Conservation (phyloP, 1,140 invertebrate species). For the Papilio dardanus region DNA sequence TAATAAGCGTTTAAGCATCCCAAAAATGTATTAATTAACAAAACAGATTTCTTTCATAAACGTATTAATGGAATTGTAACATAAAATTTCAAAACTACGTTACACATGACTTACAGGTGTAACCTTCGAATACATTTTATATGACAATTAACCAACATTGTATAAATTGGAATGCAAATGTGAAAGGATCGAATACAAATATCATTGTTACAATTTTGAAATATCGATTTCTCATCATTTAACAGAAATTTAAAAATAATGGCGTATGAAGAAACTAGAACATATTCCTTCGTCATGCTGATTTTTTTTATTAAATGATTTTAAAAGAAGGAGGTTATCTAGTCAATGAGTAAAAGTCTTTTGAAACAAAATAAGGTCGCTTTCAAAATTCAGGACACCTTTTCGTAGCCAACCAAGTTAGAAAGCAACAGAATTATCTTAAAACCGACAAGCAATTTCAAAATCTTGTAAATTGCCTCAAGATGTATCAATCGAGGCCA, state of each 20-base stretch:
- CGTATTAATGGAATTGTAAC: neutral
- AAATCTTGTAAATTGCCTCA: neutral
- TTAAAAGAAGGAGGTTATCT: too few species aligned
- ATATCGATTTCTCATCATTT: neutral
- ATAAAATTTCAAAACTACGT: neutral
- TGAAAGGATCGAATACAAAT: neutral
- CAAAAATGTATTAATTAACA: neutral
- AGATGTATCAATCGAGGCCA: slow-evolving; percentile 11
- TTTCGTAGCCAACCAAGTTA: neutral
- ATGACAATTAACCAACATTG: neutral
- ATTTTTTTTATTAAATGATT: too few species aligned
- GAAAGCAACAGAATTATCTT: neutral
- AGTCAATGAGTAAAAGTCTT: neutral
- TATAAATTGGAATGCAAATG: neutral
- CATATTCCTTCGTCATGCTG: too few species aligned
- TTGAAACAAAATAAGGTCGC: neutral
- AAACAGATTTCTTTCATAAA: neutral
- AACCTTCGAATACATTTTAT: neutral
- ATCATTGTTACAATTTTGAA: neutral
- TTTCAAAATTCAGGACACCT: neutral
- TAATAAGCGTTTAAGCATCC: neutral
- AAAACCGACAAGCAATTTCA: neutral
- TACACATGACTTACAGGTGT: neutral
- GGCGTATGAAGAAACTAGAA: neutral
- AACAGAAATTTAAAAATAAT: neutral